Base-by-base conservation (phyloP, 1,140 invertebrate species). In the Laodelphax striatellus region DNA sequence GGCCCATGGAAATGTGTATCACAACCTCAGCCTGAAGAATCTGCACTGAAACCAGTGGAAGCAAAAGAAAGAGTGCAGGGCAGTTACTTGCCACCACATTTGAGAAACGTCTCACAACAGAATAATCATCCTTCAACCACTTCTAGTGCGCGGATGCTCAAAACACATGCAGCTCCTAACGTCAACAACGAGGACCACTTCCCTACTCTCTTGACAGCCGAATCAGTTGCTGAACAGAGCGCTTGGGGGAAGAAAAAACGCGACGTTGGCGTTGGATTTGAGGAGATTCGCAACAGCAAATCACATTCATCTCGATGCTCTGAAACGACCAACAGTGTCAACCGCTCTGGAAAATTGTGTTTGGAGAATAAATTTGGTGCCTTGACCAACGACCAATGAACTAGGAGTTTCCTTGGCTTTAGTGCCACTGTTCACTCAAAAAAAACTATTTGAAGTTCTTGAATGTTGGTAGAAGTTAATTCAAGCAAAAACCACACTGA, bases 121-220 rank as follows among this genome's bases (percentile, higher is more conserved):
- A 34, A 14, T 9, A 5, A 34, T 21, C 14, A 58, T 9, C 17
- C 34, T 38, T 9, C 34, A 9, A 13, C 34, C 8, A 11, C n/a
- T n/a, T 38, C 34, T 11, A 38, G 4, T 38, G 19, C 41, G 42
- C 53, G 59, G 21, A 31, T 34, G 13, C 41, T 50, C 13, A 57
- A 60, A 60, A 5, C 24, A 4, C 46, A 43, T 62, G 72, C 80
- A 63, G 87, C 87, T 9, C 88, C 88, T 1, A 87, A 90, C 72
- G 88, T 92, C 55, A 82, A 82, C 66, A 89, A 85, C 71, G 86
- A 90, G 73, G 83, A 88, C 66, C 85, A 82, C 70, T 92, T 91
- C 73, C 88, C 88, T 10, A 86, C 85, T 24, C 73, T 91, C 50
- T 84, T 78, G 55, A 79, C 85, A 22, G 79, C 81, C 22, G 76